phyloP scores from a whole-genome alignment of 2,797 vertebrate genomes.

The Lepidocolaptes lacrymiger region DNA sequence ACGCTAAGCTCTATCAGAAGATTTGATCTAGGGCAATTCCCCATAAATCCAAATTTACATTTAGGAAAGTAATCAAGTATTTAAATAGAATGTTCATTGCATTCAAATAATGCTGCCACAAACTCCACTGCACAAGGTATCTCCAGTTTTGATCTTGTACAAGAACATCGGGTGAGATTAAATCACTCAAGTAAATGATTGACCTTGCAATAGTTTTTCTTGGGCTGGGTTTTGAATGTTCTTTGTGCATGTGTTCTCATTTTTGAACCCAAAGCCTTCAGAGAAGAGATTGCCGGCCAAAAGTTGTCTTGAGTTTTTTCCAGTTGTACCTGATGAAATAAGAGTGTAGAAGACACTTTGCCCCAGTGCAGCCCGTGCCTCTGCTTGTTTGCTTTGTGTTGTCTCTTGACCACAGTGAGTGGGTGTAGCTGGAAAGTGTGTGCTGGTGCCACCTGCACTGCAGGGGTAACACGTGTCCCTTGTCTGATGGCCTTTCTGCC shows the following conservation, averaged over 20 bases:
- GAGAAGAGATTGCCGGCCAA: background rate
- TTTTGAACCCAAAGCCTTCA: background rate
- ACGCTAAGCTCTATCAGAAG: background rate
- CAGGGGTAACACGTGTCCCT: background rate
- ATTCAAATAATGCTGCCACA: background rate
- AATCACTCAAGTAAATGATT: slow-evolving; percentile 11
- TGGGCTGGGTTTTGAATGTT: background rate
- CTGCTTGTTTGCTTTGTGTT: background rate
- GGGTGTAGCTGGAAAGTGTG: background rate
- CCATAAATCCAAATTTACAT: background rate
- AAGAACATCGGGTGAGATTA: background rate
- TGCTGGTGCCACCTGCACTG: rapidly evolving
- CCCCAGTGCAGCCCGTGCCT: background rate
- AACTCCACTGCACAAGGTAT: background rate
- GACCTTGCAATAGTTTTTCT: background rate
- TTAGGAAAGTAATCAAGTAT: background rate
- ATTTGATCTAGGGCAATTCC: background rate
- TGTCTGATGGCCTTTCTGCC: background rate
- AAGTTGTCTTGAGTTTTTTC: background rate
- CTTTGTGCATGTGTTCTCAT: background rate
- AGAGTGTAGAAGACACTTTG: rapidly evolving
- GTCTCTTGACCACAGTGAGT: rapidly evolving
- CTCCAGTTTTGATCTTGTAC: background rate
- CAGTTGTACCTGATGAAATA: background rate
- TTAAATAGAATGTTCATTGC: background rate